A percentile compares a stretch with the other conserved stretches of the same genome.
Conservation (phyloP, 2,113 vertebrate genomes). For the Macrotus californicus region DNA sequence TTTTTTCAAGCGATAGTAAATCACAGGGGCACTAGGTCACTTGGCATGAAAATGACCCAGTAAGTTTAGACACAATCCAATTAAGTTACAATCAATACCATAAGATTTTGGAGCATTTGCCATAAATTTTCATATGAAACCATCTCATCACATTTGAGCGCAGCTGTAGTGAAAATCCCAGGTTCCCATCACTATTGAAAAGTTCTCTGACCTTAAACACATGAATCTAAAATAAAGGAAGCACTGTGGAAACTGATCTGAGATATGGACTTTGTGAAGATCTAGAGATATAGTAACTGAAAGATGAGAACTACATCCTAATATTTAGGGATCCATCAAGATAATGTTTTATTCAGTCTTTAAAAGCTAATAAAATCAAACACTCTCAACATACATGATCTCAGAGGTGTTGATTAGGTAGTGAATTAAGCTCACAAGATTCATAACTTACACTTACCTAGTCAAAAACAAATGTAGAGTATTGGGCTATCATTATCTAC, state of each 20-base stretch:
- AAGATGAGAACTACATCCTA: background rate
- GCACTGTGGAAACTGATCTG: background rate
- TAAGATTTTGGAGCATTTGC: background rate
- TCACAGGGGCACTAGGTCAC: background rate
- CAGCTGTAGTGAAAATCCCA: background rate
- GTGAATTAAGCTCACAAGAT: background rate
- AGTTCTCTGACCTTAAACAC: background rate
- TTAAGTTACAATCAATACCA: background rate
- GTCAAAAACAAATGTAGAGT: background rate
- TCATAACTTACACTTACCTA: background rate
- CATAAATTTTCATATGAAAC: slow-evolving; percentile 32
- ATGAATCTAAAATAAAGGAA: background rate
- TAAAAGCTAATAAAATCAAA: background rate
- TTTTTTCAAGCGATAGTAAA: background rate
- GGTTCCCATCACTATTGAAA: background rate
- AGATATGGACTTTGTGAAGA: background rate
- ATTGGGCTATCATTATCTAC: background rate
- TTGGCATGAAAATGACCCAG: slow-evolving; percentile 11
- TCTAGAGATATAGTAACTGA: background rate
- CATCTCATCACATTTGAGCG: background rate
- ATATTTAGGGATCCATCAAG: background rate
- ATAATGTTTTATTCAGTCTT: background rate
- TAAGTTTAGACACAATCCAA: background rate
- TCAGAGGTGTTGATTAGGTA: background rate
- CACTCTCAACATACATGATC: background rate